Base-by-base conservation (phyloP, 2,888 invertebrate genomes). In the Orgyia antiqua region DNA sequence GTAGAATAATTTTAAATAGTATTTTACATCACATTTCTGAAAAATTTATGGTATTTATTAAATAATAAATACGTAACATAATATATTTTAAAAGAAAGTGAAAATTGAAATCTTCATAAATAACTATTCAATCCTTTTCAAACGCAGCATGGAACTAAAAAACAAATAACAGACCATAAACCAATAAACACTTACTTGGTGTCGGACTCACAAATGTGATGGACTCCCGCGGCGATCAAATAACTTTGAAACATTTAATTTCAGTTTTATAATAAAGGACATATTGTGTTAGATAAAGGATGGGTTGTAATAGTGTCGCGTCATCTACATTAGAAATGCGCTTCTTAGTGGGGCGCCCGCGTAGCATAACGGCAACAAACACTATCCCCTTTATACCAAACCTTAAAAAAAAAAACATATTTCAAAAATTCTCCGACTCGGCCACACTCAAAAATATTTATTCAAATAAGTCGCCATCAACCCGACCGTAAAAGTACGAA, bases 381-480 rank as follows among this genome's bases (percentile, higher is more conserved):
- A 52, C 51, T 56, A 57, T 50, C 34, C 36, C 21, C 33, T 31
- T 55, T 46, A 53, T 51, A 51, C 35, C 33, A 39, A 31, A 35
- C 31, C 30, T 36, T 60, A 71, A 15, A 61, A 67, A 72, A 69
- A 75, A 72, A 74, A 74, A 76, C 71, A 68, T 67, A 68, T 67
- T 72, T 69, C 58, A 71, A 74, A 57, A 62, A 63, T 57, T 43
- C 56, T 56, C 59, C 47, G 50, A 58, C 55, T 59, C 62, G 59
- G 59, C 59, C 67, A 59, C 68, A 61, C 68, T 74, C 69, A 50
- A 68, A 80, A 77, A 80, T 80, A 83, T 84, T 83, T 82, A 84
- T 84, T 86, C 75, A 84, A 84, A 86, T 83, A 82, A 77, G 79
- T 79, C 70, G 71, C 78, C 73, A 79, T 78, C 74, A 79, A 80